phyloP scores from a whole-genome alignment of 2,888 invertebrate genomes.

The Eupsilia transversa region DNA sequence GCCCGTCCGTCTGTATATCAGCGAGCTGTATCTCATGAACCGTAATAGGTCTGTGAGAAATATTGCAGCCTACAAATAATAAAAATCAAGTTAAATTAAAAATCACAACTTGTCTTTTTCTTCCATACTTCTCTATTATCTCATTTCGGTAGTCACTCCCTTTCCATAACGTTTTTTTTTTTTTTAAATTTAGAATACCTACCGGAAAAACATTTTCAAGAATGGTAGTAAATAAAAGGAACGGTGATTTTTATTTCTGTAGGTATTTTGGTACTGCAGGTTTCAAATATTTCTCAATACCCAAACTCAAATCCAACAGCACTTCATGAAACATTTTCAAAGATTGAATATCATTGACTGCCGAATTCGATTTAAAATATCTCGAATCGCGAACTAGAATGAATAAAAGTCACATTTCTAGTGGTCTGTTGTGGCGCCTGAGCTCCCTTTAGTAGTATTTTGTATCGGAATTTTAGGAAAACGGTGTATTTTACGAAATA shows the following conservation, averaged over 20 bases:
- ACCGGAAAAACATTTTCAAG: neutral
- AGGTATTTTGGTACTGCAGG: neutral
- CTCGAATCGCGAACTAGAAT: constrained; percentile 69
- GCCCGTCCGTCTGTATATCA: too few species aligned
- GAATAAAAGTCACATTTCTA: constrained; percentile 80
- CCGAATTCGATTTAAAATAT: constrained; percentile 77
- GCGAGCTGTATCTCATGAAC: too few species aligned
- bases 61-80: too few species aligned
- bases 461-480: constrained; percentile 82
- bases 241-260: neutral
- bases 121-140: too few species aligned
- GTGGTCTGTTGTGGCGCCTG: constrained; percentile 66
- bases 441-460: constrained; percentile 73
- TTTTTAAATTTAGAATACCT: too few species aligned
- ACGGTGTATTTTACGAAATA: constrained; percentile 78
- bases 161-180: too few species aligned
- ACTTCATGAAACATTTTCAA: constrained; percentile 67
- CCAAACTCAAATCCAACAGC: constrained; percentile 35
- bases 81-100: too few species aligned
- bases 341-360: constrained; percentile 71
- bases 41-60: too few species aligned
- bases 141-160: too few species aligned
- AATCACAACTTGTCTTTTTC: too few species aligned
- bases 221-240: neutral
- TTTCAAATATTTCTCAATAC: constrained; percentile 22